These are phyloP conservation scores for Pomacea maculata DNA, from an alignment of 1,140 invertebrate species.

Conservation along the genomic window DNA sequence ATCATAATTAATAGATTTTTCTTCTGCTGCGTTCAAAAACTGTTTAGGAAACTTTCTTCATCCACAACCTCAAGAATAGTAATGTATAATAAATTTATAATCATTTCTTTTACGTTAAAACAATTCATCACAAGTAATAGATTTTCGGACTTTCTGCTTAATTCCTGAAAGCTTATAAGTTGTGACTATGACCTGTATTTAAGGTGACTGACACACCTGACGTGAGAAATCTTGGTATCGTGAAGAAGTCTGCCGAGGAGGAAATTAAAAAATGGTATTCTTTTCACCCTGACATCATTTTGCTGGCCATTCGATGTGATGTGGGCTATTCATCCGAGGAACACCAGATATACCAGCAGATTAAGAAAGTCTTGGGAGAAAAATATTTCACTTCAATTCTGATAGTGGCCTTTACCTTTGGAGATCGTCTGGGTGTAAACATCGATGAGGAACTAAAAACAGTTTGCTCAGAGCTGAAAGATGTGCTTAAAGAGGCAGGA, in stretches of 20 bases:
- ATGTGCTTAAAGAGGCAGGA: not conserved
- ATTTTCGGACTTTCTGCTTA: too few species aligned
- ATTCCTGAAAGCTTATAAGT: too few species aligned
- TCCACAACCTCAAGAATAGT: too few species aligned
- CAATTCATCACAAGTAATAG: too few species aligned
- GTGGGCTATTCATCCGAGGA: not conserved
- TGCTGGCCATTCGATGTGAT: not conserved
- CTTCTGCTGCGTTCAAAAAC: too few species aligned
- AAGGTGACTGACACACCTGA: not conserved
- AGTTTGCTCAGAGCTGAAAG: not conserved
- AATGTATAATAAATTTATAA: too few species aligned
- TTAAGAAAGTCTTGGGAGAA: not conserved
- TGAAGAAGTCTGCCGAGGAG: not conserved
- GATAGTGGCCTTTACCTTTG: not conserved
- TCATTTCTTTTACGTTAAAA: too few species aligned
- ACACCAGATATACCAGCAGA: not conserved
- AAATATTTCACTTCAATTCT: not conserved
- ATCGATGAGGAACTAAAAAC: not conserved
- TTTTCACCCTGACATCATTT: not conserved
- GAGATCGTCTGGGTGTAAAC: not conserved
- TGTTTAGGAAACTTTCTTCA: too few species aligned
- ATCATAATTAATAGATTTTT: too few species aligned
- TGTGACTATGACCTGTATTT: not conserved
- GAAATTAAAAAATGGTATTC: not conserved
- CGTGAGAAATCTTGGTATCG: not conserved